Base-by-base conservation (phyloP, 1,140 invertebrate species). In the Pollicipes pollicipes region DNA sequence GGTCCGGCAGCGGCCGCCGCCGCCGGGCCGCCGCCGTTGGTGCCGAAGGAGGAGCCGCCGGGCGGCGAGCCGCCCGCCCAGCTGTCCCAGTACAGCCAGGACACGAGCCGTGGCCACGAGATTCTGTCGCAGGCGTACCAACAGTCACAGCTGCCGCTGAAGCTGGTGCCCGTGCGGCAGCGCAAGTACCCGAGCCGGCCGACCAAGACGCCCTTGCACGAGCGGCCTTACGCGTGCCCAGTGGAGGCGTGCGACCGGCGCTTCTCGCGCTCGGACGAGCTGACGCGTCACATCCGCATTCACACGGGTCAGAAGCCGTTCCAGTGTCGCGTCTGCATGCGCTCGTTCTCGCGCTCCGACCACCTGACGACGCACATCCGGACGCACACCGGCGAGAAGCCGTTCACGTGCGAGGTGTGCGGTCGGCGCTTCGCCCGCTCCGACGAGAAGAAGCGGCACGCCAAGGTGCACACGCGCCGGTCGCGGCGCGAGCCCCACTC, bases 211-310 rank as follows among this genome's bases (percentile, higher is more conserved):
- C 95, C 97, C 0, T 92, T 97, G 3, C 95, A 98, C 79, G 96
- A 99, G 80, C 83, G 96, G 24, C 97, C 97, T 0, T 98, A 98
- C 82, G 94, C 95, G 27, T 99, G 97, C 80, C 96, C 96, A 0
- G 93, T 98, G 0, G 94, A 97, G 77, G 89, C 89, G 76, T 78
- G 77, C 70, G 72, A 73, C 72, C 76, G 76, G 70, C 73, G 72
- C 30, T 78, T 78, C 71, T 75, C 73, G 4, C 76, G 76, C 17
- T 70, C 73, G 27, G 76, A 73, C 30, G 74, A 77, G 68, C 73
- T 77, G 45, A 72, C 71, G 31, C 72, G 76, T 6, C 74, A 75
- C 67, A 75, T 75, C 30, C 73, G 74, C 24, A 71, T 75, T 10
- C 74, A 75, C 35, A 75, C 74, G 16, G 74, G 74, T 26, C 73